Conservation (phyloP, 2,797 vertebrate genomes). For the Urocyon cinereoargenteus region DNA sequence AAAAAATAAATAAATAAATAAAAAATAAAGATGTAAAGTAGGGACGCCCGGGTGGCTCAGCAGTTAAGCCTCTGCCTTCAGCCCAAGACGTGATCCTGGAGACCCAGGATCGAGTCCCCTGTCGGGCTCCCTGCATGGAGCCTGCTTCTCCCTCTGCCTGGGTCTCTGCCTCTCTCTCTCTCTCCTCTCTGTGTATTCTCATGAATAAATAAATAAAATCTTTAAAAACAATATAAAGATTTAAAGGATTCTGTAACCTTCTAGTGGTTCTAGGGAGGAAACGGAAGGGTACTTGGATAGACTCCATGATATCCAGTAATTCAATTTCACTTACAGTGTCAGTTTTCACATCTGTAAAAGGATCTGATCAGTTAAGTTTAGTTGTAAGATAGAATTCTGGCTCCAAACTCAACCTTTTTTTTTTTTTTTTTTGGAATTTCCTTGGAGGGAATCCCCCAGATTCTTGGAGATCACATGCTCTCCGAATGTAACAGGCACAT, state of each 20-base stretch:
- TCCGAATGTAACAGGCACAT: not conserved
- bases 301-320: not conserved
- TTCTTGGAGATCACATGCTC: not conserved
- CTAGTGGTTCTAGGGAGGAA: not conserved
- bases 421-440: not conserved
- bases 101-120: no score
- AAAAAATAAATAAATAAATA: no score
- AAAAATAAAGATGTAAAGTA: no score
- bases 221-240: not conserved
- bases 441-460: not conserved
- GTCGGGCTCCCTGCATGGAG: no score
- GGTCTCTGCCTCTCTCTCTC: no score
- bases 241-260: not conserved
- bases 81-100: no score
- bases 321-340: not conserved
- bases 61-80: no score
- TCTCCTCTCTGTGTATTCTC: no score
- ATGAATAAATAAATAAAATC: no score
- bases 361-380: not conserved
- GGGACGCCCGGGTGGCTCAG: no score
- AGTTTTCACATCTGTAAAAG: conserved; percentile 17
- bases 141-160: no score
- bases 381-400: not conserved
- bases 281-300: not conserved
- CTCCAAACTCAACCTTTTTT: not conserved